These are phyloP conservation scores for Synodontis membranacea DNA, from an alignment of 2,113 vertebrate species.

Conservation along the genomic window DNA sequence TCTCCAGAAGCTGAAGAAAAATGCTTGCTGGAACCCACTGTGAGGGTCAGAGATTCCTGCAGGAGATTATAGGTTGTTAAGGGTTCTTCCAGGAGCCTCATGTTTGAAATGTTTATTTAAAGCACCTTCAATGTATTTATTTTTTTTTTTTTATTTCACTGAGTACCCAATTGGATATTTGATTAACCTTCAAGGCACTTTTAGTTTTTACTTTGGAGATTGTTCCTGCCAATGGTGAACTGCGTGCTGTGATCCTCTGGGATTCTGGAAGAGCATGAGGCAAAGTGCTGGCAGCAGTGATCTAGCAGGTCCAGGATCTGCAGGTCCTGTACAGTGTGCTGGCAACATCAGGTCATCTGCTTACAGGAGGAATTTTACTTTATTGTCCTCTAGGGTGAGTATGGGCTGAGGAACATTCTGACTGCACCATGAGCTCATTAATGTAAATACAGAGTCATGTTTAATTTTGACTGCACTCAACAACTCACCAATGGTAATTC, in stretches of 20 bases:
- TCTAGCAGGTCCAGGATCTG: not conserved
- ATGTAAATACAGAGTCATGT: not conserved
- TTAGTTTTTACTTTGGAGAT: too few relatives aligned
- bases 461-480: not conserved
- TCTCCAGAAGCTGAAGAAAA: too few relatives aligned
- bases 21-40: too few relatives aligned
- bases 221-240: not conserved
- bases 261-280: not conserved
- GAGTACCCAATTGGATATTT: too few relatives aligned
- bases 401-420: not conserved
- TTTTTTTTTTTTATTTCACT: too few relatives aligned
- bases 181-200: too few relatives aligned
- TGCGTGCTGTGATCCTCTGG: not conserved
- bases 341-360: not conserved
- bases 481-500: not conserved
- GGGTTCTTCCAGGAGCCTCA: too few relatives aligned
- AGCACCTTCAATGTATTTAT: too few relatives aligned
- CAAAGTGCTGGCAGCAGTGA: not conserved
- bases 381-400: not conserved
- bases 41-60: too few relatives aligned
- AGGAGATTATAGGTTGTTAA: too few relatives aligned
- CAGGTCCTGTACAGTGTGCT: not conserved
- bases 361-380: not conserved
- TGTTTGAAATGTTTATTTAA: too few relatives aligned
- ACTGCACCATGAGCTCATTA: not conserved